phyloP scores from a whole-genome alignment of 2,888 invertebrate species.

The Chloromyia formosa region DNA sequence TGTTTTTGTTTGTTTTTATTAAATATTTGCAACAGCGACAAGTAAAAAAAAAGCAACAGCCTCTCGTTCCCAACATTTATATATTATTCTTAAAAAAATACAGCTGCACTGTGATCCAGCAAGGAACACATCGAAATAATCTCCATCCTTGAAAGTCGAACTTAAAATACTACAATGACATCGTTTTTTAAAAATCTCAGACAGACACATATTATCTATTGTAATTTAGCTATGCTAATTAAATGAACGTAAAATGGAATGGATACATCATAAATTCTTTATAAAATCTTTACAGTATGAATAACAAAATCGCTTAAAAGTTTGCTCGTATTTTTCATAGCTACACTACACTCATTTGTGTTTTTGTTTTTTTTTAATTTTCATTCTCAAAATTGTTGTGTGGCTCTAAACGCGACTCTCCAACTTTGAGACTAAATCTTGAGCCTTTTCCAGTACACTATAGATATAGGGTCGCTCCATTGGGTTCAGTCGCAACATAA shows the following conservation, averaged over 20 bases:
- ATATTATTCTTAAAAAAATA: slow-evolving; percentile 31
- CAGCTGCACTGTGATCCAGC: slow-evolving; percentile 11
- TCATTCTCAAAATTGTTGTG: too few relatives aligned
- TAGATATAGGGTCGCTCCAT: slow-evolving; percentile 81
- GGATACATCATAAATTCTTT: background rate
- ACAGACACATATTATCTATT: too few relatives aligned
- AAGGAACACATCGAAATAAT: slow-evolving; percentile 1
- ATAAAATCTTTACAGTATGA: slow-evolving; percentile 10
- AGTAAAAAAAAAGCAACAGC: background rate
- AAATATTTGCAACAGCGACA: too few relatives aligned
- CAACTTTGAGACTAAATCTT: slow-evolving; percentile 68
- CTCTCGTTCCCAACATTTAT: slow-evolving; percentile 19
- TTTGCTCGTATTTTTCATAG: background rate
- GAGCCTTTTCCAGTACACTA: slow-evolving; percentile 72
- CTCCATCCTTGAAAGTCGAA: background rate
- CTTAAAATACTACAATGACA: background rate
- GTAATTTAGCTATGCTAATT: background rate
- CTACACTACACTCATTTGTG: too few relatives aligned
- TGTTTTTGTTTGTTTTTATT: too few relatives aligned
- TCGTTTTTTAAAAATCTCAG: too few relatives aligned
- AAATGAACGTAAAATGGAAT: slow-evolving; percentile 24
- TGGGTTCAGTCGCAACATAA: slow-evolving; percentile 78
- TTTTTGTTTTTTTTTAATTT: too few relatives aligned
- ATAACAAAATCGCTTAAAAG: slow-evolving; percentile 18
- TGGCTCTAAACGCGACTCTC: slow-evolving; percentile 67